phyloP scores from a whole-genome alignment of 2,888 invertebrate genomes.

The Brenthis ino region DNA sequence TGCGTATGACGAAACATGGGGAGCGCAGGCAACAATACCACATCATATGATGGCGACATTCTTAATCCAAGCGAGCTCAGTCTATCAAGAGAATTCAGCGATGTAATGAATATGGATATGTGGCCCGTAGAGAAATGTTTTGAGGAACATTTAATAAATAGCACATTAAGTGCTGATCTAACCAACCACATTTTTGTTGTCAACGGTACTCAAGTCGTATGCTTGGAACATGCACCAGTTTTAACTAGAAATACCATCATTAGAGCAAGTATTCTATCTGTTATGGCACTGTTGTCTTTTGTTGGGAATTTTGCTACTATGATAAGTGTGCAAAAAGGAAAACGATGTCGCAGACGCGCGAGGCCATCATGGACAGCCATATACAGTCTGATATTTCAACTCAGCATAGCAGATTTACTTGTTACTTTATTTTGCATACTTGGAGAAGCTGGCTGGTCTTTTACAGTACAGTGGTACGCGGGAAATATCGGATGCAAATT shows the following conservation, averaged over 20 bases:
- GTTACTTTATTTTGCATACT: conserved; percentile 91
- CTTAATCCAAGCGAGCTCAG: conserved; percentile 54
- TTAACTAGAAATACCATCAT: conserved; percentile 84
- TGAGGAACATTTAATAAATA: conserved; percentile 55
- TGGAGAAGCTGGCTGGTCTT: conserved; percentile 91
- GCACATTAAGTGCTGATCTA: conserved; percentile 52
- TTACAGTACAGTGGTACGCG: conserved; percentile 90
- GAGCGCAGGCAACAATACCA: conserved; percentile 74
- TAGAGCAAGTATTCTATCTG: conserved; percentile 85
- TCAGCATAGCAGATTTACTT: conserved; percentile 91
- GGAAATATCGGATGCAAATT: conserved; percentile 90
- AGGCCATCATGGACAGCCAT: conserved; percentile 87
- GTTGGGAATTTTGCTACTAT: conserved; percentile 90
- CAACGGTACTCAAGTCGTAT: conserved; percentile 66
- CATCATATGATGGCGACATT: conserved; percentile 63
- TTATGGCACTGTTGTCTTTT: conserved; percentile 88
- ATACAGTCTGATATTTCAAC: conserved; percentile 89
- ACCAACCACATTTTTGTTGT: conserved; percentile 51
- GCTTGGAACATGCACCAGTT: conserved; percentile 86
- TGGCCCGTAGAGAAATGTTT: conserved; percentile 71
- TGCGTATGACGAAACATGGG: conserved; percentile 77
- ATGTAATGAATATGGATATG: conserved; percentile 41
- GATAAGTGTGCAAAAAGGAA: conserved; percentile 87
- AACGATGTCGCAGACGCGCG: conserved; percentile 79
- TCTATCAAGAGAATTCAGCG: conserved; percentile 53